Evolutionary conservation across 2,888 invertebrate genomes (phyloP).

Genomic region (Tetheella fluctuosa): DNA sequence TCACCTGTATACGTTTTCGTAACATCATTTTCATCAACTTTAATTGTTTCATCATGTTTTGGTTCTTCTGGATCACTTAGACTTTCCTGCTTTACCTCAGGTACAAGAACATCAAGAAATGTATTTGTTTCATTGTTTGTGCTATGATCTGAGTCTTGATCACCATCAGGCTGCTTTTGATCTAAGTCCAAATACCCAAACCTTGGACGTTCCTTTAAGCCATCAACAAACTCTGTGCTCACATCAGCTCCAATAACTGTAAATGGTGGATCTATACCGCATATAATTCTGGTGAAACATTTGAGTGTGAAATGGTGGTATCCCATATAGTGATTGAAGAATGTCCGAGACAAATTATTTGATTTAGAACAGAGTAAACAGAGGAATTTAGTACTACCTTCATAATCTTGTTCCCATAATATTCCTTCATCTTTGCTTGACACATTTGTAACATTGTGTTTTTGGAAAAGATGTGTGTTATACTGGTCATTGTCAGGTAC

Average conservation of each 20-base stretch:
- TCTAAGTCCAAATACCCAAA: slow-evolving; percentile 68
- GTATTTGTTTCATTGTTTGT: slow-evolving; percentile 25
- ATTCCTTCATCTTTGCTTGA: slow-evolving; percentile 56
- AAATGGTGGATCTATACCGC: slow-evolving; percentile 68
- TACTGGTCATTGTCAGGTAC: slow-evolving; percentile 68
- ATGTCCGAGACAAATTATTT: slow-evolving; percentile 53
- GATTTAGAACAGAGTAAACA: slow-evolving; percentile 71
- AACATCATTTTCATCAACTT: slow-evolving; percentile 42
- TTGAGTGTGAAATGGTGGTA: slow-evolving; percentile 76
- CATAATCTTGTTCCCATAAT: slow-evolving; percentile 68
- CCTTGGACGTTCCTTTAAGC: slow-evolving; percentile 53
- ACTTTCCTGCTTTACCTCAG: slow-evolving; percentile 46
- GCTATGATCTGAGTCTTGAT: slow-evolving; percentile 22
- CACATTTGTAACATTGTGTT: slow-evolving; percentile 68
- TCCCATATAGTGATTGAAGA: slow-evolving; percentile 76
- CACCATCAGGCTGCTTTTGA: slow-evolving; percentile 32
- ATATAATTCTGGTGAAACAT: slow-evolving; percentile 67
- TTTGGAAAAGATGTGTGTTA: slow-evolving; percentile 67
- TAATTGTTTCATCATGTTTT: slow-evolving; percentile 45
- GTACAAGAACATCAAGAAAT: slow-evolving; percentile 46
- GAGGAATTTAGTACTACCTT: slow-evolving; percentile 55
- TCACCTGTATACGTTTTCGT: slow-evolving; percentile 63
- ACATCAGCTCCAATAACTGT: slow-evolving; percentile 70
- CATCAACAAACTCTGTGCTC: slow-evolving; percentile 64
- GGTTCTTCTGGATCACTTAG: slow-evolving; percentile 28